These are phyloP conservation scores for Brachionus angularis DNA, from an alignment of 1,140 invertebrate species.

Conservation along the genomic window DNA sequence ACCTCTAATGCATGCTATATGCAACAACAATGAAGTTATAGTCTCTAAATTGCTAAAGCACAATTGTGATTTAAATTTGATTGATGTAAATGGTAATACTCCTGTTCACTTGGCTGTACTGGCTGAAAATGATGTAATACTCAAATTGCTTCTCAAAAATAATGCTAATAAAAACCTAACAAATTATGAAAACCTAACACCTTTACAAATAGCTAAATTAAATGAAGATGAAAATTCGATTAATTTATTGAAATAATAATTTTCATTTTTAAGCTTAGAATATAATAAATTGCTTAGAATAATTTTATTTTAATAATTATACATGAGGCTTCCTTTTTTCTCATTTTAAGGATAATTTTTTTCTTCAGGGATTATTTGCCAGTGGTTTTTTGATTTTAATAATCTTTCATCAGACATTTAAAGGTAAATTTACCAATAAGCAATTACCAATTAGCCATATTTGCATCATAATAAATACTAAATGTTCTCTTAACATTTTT, in stretches of 20 bases:
- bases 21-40: slow-evolving; percentile 33
- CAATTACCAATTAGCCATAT: no score
- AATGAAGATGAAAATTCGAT: slow-evolving; percentile 42
- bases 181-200: slow-evolving; percentile 28
- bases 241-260: slow-evolving; percentile 8
- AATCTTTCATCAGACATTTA: no score
- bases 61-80: neutral
- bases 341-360: no score
- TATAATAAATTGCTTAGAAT: no score
- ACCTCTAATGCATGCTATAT: slow-evolving; percentile 25
- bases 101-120: slow-evolving; percentile 35
- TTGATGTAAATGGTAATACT: slow-evolving; percentile 11
- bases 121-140: slow-evolving; percentile 34
- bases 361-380: no score
- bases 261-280: no score
- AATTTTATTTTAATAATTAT: no score
- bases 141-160: slow-evolving; percentile 6
- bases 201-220: slow-evolving; percentile 12
- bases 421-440: no score
- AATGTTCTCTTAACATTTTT: no score
- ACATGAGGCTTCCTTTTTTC: no score
- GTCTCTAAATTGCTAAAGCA: slow-evolving; percentile 14
- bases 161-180: neutral
- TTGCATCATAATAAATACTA: no score
- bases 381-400: no score